Conservation (phyloP, 2,888 invertebrate species). For the Caenorhabditis japonica region DNA sequence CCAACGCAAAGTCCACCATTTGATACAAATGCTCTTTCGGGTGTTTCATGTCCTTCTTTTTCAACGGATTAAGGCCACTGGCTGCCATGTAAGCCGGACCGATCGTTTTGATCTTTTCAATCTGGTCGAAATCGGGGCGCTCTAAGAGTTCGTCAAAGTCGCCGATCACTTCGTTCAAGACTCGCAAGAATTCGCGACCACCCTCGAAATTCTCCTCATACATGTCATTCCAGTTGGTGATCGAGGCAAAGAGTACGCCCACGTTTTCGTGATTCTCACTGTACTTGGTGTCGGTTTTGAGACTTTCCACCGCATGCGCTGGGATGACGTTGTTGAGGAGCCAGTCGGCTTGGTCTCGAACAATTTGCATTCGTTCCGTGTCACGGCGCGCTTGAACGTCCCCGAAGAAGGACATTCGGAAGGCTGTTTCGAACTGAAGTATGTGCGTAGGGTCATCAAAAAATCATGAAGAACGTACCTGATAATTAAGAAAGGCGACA, state of each 20-base stretch:
- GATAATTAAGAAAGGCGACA: conserved; percentile 92
- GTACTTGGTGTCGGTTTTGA: conserved; percentile 90
- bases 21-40: conserved; percentile 77
- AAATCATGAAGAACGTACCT: conserved; percentile 78
- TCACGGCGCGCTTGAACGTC: conserved; percentile 91
- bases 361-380: conserved; percentile 86
- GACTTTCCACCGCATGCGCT: conserved; percentile 91
- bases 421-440: conserved; percentile 88
- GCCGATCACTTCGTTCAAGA: conserved; percentile 91
- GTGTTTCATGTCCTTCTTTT: conserved; percentile 81
- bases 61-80: conserved; percentile 89
- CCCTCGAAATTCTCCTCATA: conserved; percentile 95
- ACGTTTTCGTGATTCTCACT: conserved; percentile 61
- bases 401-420: conserved; percentile 91
- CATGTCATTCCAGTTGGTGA: conserved; percentile 96
- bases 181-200: conserved; percentile 92
- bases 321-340: conserved; percentile 96
- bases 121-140: conserved; percentile 81
- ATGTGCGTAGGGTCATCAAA: neutral
- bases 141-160: conserved; percentile 94
- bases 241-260: conserved; percentile 91
- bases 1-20: conserved; percentile 92
- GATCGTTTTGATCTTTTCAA: conserved; percentile 90
- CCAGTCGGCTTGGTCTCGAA: conserved; percentile 97
- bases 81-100: conserved; percentile 95